phyloP scores from a whole-genome alignment of 2,113 vertebrate species.

The Callaeas wilsoni region DNA sequence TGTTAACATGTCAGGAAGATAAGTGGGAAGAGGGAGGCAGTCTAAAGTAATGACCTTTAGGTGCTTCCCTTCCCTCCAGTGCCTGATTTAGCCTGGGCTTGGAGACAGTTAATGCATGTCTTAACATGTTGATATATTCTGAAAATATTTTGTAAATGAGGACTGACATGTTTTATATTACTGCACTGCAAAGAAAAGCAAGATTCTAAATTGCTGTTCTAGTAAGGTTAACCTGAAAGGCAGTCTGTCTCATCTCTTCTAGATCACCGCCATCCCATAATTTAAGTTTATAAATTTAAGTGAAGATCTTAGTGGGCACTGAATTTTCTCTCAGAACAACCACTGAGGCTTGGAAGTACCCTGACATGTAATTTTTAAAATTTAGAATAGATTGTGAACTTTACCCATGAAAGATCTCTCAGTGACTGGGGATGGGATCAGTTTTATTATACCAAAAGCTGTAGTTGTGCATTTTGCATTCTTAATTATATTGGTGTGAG shows the following conservation, averaged over 20 bases:
- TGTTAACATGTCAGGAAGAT: background rate
- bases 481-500: background rate
- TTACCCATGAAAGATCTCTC: background rate
- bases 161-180: background rate
- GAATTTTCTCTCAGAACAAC: background rate
- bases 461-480: background rate
- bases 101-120: background rate
- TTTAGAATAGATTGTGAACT: background rate
- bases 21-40: background rate
- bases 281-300: background rate
- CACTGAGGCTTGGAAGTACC: background rate
- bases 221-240: background rate
- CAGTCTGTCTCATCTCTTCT: background rate
- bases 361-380: background rate
- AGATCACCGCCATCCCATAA: background rate
- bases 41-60: background rate
- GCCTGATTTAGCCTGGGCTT: background rate
- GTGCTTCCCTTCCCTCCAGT: background rate
- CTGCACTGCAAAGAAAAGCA: background rate
- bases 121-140: background rate
- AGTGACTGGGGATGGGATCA: background rate
- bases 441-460: background rate
- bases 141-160: background rate
- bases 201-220: background rate
- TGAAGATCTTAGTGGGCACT: background rate